A percentile compares a stretch with the other conserved stretches of the same genome.
Evolutionary conservation across 2,113 vertebrate genomes (phyloP).

Genomic region (Alligator sinensis): DNA sequence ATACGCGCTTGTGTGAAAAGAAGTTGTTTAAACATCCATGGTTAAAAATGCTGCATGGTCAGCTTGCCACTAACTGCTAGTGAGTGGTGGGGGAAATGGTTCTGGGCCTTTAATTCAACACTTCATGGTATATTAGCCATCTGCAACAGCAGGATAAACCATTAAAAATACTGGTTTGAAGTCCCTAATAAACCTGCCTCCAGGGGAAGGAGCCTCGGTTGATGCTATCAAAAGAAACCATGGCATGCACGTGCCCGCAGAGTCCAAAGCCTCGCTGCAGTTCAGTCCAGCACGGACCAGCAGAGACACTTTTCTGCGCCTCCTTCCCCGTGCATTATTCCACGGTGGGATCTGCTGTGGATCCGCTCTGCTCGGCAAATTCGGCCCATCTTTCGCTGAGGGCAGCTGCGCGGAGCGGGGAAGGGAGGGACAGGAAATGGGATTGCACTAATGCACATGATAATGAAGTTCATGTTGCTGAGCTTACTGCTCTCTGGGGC

Average conservation of each 20-base stretch:
- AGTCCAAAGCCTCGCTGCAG: neutral
- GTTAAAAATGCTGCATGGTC: accelerated
- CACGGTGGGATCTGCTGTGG: accelerated
- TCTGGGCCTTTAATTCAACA: neutral
- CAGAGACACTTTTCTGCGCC: neutral
- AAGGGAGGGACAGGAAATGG: neutral
- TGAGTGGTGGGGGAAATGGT: neutral
- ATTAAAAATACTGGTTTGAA: neutral
- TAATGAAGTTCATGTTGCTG: neutral
- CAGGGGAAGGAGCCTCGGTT: neutral
- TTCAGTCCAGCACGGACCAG: neutral
- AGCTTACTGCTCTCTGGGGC: neutral
- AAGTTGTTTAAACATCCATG: neutral
- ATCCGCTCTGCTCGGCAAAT: neutral
- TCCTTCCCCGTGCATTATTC: accelerated
- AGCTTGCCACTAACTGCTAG: neutral
- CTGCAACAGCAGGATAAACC: neutral
- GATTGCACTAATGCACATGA: neutral
- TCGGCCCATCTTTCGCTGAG: neutral
- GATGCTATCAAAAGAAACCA: neutral
- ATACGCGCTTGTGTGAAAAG: neutral
- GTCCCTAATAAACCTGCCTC: neutral
- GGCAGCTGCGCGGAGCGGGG: neutral
- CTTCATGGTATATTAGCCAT: neutral
- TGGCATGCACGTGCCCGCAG: neutral